These are phyloP conservation scores for Actinia tenebrosa DNA, from an alignment of 64 coral and sea anemone species.

Conservation along the genomic window DNA sequence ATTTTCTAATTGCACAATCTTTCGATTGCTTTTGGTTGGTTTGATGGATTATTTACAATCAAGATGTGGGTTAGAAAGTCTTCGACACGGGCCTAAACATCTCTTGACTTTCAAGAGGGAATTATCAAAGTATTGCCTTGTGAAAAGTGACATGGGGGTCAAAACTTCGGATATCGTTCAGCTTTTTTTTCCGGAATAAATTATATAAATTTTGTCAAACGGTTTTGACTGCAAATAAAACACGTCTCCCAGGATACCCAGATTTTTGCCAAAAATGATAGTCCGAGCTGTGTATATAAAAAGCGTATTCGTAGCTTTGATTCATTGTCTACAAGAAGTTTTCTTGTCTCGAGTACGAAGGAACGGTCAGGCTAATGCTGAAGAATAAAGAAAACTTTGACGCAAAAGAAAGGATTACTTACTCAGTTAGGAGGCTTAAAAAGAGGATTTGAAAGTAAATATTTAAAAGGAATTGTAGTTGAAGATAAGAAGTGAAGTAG, in stretches of 20 bases:
- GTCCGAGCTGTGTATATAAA: neutral
- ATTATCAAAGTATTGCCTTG: neutral
- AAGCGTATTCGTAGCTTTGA: neutral
- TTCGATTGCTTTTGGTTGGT: neutral
- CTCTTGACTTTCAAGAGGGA: neutral
- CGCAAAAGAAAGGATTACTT: neutral
- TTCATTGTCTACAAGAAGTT: too few species aligned
- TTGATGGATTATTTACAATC: neutral
- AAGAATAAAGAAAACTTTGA: neutral
- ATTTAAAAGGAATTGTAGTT: constrained; percentile 11
- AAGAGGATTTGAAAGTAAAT: constrained; percentile 1
- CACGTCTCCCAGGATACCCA: neutral
- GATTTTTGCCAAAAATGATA: neutral
- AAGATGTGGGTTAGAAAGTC: neutral
- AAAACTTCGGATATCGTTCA: neutral
- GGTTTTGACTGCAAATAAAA: neutral
- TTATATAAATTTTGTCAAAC: neutral
- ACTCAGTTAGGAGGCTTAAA: neutral
- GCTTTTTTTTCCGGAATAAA: neutral
- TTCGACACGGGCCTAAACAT: neutral
- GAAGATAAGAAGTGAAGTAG: neutral
- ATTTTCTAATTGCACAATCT: neutral
- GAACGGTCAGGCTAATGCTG: neutral
- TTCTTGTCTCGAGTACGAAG: neutral
- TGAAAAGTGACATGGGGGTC: neutral